Conservation (phyloP, 1,140 invertebrate species). For the Drosophila auraria region DNA sequence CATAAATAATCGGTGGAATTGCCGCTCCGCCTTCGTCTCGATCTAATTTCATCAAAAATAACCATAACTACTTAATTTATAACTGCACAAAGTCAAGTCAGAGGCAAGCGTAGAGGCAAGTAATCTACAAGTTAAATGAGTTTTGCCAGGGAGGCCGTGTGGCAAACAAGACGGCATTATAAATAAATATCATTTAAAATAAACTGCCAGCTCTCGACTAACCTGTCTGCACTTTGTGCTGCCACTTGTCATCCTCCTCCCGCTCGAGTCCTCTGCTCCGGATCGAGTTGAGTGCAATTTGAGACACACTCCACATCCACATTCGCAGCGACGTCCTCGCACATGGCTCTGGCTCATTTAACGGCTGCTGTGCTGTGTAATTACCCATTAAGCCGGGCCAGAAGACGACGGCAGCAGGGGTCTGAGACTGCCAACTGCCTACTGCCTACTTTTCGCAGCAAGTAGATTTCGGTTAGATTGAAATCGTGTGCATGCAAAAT, state of each 20-base stretch:
- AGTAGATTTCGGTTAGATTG: constrained; percentile 71
- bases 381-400: constrained; percentile 74
- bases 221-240: constrained; percentile 77
- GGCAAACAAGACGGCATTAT: constrained; percentile 59
- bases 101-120: constrained; percentile 27
- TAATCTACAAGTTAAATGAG: constrained; percentile 81
- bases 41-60: constrained; percentile 68
- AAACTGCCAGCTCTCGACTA: constrained; percentile 77
- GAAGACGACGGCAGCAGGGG: constrained; percentile 34
- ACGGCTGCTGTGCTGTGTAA: constrained; percentile 72
- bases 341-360: constrained; percentile 55
- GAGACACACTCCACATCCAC: constrained; percentile 26
- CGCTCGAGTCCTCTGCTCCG: neutral
- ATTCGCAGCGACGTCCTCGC: constrained; percentile 11
- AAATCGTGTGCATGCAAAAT: constrained; percentile 64
- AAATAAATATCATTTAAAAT: constrained; percentile 82
- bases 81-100: constrained; percentile 45
- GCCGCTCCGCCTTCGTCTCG: constrained; percentile 28
- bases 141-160: constrained; percentile 20
- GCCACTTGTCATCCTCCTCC: constrained; percentile 36
- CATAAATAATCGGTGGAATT: constrained; percentile 32
- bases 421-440: constrained; percentile 4
- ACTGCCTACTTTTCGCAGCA: constrained; percentile 68
- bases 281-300: constrained; percentile 75
- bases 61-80: constrained; percentile 54